phyloP scores from a whole-genome alignment of 2,888 invertebrate species.

The Ochropleura plecta region DNA sequence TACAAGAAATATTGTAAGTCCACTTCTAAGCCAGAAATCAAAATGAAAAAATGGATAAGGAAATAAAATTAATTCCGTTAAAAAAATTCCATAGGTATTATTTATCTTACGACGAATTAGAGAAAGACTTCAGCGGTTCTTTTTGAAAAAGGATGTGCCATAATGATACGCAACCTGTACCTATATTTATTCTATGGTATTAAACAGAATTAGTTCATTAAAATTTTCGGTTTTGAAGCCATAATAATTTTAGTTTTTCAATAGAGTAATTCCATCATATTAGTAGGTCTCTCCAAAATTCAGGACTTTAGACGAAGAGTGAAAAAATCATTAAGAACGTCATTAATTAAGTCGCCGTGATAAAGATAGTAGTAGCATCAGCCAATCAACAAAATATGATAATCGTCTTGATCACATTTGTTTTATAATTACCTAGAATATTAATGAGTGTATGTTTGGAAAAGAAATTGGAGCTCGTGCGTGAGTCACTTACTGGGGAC shows the following conservation, averaged over 20 bases:
- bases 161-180: background rate
- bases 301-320: background rate
- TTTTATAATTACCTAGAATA: conserved; percentile 59
- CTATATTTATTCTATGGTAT: too few species aligned
- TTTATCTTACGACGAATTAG: background rate
- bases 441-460: conserved; percentile 62
- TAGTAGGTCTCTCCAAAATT: background rate
- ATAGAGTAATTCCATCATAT: background rate
- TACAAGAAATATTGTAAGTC: background rate
- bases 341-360: conserved; percentile 29
- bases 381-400: conserved; percentile 31
- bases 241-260: background rate
- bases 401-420: conserved; percentile 48
- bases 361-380: conserved; percentile 29
- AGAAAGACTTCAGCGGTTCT: background rate
- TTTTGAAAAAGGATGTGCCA: background rate
- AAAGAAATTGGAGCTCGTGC: conserved; percentile 66
- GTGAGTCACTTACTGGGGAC: conserved; percentile 57
- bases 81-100: background rate
- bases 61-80: background rate
- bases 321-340: background rate
- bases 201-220: background rate
- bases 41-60: background rate
- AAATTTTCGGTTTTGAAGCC: background rate
- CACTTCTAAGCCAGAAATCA: background rate